Conservation (phyloP, 2,797 vertebrate genomes). For the Chelon auratus region DNA sequence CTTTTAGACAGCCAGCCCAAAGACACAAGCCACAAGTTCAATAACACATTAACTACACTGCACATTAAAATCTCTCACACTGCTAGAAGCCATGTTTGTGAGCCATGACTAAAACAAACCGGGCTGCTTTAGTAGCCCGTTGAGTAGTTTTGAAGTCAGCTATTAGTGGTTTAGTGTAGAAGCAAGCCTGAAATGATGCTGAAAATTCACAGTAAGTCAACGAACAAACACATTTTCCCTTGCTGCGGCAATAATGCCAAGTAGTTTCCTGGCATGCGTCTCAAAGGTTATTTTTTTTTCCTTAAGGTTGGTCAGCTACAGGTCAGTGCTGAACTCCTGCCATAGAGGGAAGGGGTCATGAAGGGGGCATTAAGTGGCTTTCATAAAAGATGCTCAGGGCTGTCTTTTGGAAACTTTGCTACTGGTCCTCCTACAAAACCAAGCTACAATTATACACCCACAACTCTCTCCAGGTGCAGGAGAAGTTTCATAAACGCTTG, state of each 20-base stretch:
- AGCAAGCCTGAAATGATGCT: slow-evolving; percentile 56
- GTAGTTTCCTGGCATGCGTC: slow-evolving; percentile 65
- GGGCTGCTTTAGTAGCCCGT: slow-evolving; percentile 40
- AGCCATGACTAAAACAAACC: slow-evolving; percentile 48
- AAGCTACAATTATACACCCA: slow-evolving; percentile 38
- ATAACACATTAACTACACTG: slow-evolving; percentile 61
- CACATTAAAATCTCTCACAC: slow-evolving; percentile 51
- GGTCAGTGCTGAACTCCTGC: slow-evolving; percentile 60
- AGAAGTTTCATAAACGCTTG: slow-evolving; percentile 26
- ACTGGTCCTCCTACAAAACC: slow-evolving; percentile 31
- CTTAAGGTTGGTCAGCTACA: slow-evolving; percentile 63
- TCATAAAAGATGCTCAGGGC: slow-evolving; percentile 58
- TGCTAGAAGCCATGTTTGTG: slow-evolving; percentile 28
- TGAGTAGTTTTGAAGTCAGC: slow-evolving; percentile 56
- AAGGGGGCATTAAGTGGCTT: slow-evolving; percentile 51
- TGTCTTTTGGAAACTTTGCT: slow-evolving; percentile 59
- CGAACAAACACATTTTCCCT: slow-evolving; percentile 54
- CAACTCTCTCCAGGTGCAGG: slow-evolving; percentile 50
- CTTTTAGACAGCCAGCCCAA: slow-evolving; percentile 37
- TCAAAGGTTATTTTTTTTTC: slow-evolving; percentile 51
- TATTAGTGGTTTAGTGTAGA: slow-evolving; percentile 61
- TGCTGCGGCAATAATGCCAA: slow-evolving; percentile 47
- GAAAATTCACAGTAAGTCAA: slow-evolving; percentile 49
- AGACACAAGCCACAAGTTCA: slow-evolving; percentile 56
- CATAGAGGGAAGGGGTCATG: slow-evolving; percentile 46